These are phyloP conservation scores for Hyla sarda DNA, from an alignment of 2,113 vertebrate genomes.

Conservation along the genomic window DNA sequence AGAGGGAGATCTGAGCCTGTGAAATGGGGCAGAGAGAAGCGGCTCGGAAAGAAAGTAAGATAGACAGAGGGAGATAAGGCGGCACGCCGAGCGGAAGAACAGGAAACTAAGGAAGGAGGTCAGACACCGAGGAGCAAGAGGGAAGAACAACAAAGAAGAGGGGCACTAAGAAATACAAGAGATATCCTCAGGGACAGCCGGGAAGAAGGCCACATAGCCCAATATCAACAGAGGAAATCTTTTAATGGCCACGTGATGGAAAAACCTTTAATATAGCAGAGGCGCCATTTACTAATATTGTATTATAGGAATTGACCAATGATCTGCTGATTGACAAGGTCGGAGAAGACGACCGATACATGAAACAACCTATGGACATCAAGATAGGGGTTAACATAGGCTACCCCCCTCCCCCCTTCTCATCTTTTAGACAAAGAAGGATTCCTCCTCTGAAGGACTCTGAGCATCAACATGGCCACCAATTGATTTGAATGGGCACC, in stretches of 20 bases:
- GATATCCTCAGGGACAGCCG: not conserved
- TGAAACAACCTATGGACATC: not conserved
- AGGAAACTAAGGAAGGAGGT: not conserved
- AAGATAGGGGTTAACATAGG: too few species aligned
- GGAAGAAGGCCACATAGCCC: not conserved
- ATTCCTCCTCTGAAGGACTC: not conserved
- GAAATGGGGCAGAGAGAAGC: slow-evolving; percentile 50
- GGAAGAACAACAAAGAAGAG: not conserved
- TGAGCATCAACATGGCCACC: not conserved
- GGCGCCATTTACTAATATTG: too few species aligned
- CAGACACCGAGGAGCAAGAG: not conserved
- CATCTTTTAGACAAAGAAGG: too few species aligned
- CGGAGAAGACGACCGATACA: too few species aligned
- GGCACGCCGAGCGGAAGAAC: not conserved
- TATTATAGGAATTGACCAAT: not conserved
- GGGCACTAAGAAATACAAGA: not conserved
- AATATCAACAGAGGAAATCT: not conserved
- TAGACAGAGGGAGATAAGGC: not conserved
- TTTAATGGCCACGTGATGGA: not conserved
- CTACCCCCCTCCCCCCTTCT: too few species aligned
- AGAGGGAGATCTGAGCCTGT: slow-evolving; percentile 38
- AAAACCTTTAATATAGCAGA: too few species aligned
- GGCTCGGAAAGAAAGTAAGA: slow-evolving; percentile 19
- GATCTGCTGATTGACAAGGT: too few species aligned
- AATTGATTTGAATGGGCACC: not conserved